Percentiles rank a stretch among this genome's conserved stretches.
Evolutionary conservation across 2,113 vertebrate species (phyloP).

Genomic region (Takifugu bimaculatus): DNA sequence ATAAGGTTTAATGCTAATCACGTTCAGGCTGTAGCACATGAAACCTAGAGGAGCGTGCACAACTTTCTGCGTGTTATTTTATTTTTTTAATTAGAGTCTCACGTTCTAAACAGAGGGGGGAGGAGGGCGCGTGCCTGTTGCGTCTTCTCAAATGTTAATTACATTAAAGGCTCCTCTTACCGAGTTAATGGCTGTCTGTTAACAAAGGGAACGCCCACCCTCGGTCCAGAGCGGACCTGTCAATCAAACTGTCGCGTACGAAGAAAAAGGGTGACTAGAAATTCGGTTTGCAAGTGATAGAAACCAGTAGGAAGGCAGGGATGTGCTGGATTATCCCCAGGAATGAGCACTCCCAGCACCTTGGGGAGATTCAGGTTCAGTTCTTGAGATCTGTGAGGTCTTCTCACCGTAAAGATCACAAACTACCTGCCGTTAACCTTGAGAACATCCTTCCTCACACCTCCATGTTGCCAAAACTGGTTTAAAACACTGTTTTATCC

Average conservation of each 20-base stretch:
- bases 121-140: conserved; percentile 1
- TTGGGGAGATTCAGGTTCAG: no score
- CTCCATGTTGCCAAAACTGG: no score
- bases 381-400: no score
- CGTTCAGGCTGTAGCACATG: conserved; percentile 35
- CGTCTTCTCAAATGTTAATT: conserved; percentile 54
- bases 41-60: conserved; percentile 33
- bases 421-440: no score
- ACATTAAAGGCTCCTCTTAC: conserved; percentile 54
- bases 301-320: no score
- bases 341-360: no score
- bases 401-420: no score
- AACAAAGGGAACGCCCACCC: conserved; percentile 30
- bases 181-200: conserved; percentile 57
- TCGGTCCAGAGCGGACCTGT: conserved; percentile 10
- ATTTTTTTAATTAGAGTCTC: conserved; percentile 61
- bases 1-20: conserved; percentile 67
- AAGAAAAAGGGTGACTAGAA: background rate
- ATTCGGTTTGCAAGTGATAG: no score
- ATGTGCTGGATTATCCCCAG: no score
- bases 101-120: conserved; percentile 31
- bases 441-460: no score
- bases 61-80: conserved; percentile 2
- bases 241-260: conserved; percentile 11
- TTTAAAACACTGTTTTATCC: no score